Base-by-base conservation (phyloP, 2,113 vertebrate species). In the Amblyopsis rosae region DNA sequence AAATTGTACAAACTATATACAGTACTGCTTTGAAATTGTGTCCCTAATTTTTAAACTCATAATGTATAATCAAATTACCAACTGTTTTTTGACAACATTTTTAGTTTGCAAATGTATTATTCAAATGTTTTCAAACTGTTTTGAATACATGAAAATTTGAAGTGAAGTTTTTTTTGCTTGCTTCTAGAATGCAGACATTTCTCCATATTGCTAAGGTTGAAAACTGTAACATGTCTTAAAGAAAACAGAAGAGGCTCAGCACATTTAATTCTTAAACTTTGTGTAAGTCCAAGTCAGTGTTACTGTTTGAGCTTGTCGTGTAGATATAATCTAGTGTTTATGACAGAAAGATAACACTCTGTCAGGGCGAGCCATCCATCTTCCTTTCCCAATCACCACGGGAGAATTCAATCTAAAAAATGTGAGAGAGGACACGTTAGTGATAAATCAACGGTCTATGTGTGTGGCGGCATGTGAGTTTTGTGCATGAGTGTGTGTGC, bases 311-410 rank as follows among this genome's bases (percentile, higher is more conserved):
- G 83, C 85, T 79, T 76, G 85, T 88, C 72, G 62, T 74, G 75
- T 65, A 69, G 79, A 65, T 68, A 81, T 90, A 86, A 90, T 73
- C 46, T 17, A 82, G 75, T 71, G 83, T 1, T 56, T 62, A 83
- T 78, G 87, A 88, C 87, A 81, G 73, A 88, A 78, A 88, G 82
- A 90, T 89, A 90, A 87, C 86, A 80, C 51, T n/a, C 70, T 76
- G 83, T 84, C 88, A 81, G 57, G 4, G 62, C 46, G 70, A 6
- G 17, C 59, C 84, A 86, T 90, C 84, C 78, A 71, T 91, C 88
- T 89, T 87, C 55, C 75, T 89, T 86, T 83, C 85, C 85, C 82
- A 73, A 82, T 81, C 45, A 64, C 85, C 86, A 59, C 77, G 55
- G 73, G 76, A 82, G 76, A 90, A 89, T 88, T 87, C 82, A 87